Base-by-base conservation (phyloP, 2,113 vertebrate genomes). In the Muntiacus muntjak region DNA sequence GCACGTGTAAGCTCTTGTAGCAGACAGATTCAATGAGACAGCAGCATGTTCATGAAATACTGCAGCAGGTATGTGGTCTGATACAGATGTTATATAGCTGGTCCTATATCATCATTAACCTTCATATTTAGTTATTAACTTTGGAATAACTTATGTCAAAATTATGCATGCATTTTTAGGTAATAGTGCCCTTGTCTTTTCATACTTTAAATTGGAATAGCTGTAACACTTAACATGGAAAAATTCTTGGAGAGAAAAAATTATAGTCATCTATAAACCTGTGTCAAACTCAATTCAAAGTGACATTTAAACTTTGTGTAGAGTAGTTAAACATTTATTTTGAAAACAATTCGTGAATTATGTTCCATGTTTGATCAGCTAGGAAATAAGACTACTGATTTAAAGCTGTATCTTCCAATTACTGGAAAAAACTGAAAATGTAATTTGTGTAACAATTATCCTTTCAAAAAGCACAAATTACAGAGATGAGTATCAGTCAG, bases 401-500 rank as follows among this genome's bases (percentile, higher is more conserved):
- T 96, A 97, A 97, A 90, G 97, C 93, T 50, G 58, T 83, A 67
- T 97, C 50, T 96, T 98, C 43, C 58, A 97, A 91, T 95, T 96
- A 96, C 81, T 97, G 67, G 45, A 64, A 92, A 89, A 96, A 96
- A 87, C 12, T 40, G 87, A 89, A 92, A 98, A 78, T 96, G 64
- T 93, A 71, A 97, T 96, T 93, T 82, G 97, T 91, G 21, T 89
- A 97, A 97, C 76, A 92, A 96, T 92, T 94, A 97, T 78, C 26
- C 86, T 95, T 98, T 97, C 91, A 98, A 89, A 96, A 98, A 97
- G 71, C 87, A 97, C 50, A 83, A 95, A 98, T 88, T 91, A 97
- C 74, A 12, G 81, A 97, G 94, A 86, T 91, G 50, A 83, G 26
- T 97, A 98, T 98, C 95, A 96, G 64, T 97, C 90, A 98, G 71